Base-by-base conservation (phyloP, 2,888 invertebrate species). In the Gari tellinella region DNA sequence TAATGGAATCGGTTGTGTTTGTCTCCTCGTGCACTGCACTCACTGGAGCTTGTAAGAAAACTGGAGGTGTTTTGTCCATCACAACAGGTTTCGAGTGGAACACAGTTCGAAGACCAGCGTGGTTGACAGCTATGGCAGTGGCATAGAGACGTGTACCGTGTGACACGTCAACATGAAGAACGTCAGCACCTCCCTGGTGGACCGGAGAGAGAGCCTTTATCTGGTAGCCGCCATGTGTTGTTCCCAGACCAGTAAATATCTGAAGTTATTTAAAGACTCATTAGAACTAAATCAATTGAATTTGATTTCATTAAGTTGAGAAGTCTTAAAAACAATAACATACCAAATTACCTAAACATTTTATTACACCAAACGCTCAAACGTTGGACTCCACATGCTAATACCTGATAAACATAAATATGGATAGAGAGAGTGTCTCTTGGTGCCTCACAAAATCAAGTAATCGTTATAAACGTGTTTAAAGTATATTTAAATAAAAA, bases 11-110 rank as follows among this genome's bases (percentile, higher is more conserved):
- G n/a, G 37, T 25, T 14, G 12, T 17, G 10, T 19, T 45, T 38
- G 43, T 31, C 1, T 23, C 17, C 8, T 31, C 52, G 7, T 43
- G 49, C 10, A 43, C 38, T 15, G 43, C 26, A 0, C 38, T 49
- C 0, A 37, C 26, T 10, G n/a, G 37, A 3, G 40, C 56, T 25
- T 40, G 23, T 4, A 43, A 45, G 21, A 83, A 55, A 10, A 37
- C 37, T 21, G 84, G 84, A 1, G 65, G 48, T 10, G 84, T 83
- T n/a, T 75, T 73, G 56, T 84, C 84, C 17, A 83, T 43, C 10
- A 58, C 51, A 15, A 83, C 41, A 10, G 72, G 65, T 12, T 41
- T 14, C 3, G 81, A 65, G 1, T 58, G 23, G 46, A 84, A 84
- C n/a, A 46, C 41, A 5, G 74, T 51, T 26, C 40, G 31, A 1